Conservation (phyloP, 2,113 vertebrate genomes). For the Onychostoma macrolepis region DNA sequence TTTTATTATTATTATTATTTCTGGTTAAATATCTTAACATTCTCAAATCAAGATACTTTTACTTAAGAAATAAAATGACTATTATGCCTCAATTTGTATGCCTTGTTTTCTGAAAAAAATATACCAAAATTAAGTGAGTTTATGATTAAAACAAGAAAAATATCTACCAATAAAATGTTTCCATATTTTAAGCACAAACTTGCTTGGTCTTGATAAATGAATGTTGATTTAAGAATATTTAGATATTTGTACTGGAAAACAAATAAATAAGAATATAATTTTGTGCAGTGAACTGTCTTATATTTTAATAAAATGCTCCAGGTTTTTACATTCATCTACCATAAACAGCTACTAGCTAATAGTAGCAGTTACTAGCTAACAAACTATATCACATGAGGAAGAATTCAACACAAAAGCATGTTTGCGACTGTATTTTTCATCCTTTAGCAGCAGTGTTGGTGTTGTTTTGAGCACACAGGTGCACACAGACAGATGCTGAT, state of each 20-base stretch:
- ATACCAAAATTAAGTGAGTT: background rate
- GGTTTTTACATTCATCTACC: background rate
- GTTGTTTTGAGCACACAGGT: background rate
- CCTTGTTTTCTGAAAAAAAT: no score
- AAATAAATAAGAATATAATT: background rate
- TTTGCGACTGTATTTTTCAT: background rate
- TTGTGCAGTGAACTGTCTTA: background rate
- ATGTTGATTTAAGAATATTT: no score
- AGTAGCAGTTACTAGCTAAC: background rate
- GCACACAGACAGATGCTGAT: background rate
- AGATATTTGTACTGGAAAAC: background rate
- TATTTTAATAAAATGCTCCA: background rate
- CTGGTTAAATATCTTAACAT: no score
- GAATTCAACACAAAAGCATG: background rate
- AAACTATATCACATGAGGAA: background rate
- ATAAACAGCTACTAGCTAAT: background rate
- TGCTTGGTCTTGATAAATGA: no score
- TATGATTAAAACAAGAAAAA: background rate
- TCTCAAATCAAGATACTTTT: no score
- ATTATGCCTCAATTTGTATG: no score
- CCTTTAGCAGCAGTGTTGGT: background rate
- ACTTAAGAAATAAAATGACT: no score
- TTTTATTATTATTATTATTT: no score
- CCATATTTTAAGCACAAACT: background rate
- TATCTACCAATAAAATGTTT: no score